Evolutionary conservation across 2,113 vertebrate species (phyloP), one percentile per base, ranked within the genome.

Genomic region (Hassar affinis): DNA sequence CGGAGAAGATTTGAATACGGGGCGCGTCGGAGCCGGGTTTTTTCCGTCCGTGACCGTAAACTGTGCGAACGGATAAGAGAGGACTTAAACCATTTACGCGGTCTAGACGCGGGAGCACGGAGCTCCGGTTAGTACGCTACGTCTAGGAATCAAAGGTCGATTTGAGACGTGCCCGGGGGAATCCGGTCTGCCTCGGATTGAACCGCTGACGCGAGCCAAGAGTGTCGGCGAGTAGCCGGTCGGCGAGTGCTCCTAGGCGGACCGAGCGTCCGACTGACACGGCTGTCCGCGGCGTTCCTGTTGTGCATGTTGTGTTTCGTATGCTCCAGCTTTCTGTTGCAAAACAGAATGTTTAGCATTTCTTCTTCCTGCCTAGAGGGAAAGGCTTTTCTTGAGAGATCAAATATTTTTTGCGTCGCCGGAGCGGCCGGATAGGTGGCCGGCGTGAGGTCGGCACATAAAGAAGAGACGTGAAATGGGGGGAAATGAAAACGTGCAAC

Each of bases 361-460:
- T 42, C 74, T 74, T 25, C 82, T 35, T 62, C 33, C 69, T 76
- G 69, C 76, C 81, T 66, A 80, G 82, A 82, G 83, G 68, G 0
- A 3, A 11, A 52, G 71, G 10, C 69, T 84, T 78, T 80, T 76
- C 22, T 87, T 33, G 47, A 59, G 77, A 27, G 42, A 85, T 71
- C 7, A 59, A 80, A 80, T 85, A 80, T 81, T 85, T 85, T 80
- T 79, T 69, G 77, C 18, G 6, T 57, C 25, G 62, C 52, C 7
- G 77, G 82, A 80, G 71, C 59, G 42, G 42, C 62, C 14, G n/a
- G 47, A 71, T 77, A 56, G 5, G 0, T 0, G 84, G 78, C 61
- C 18, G 3, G 42, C 66, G 81, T 81, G 64, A 54, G 86, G 86
- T 87, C 86, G 82, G 83, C 83, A 82, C 57, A 61, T 78, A 62